These are phyloP conservation scores for Epizoanthus ramosus DNA, from an alignment of 92 coral and sea anemone species.

Conservation along the genomic window DNA sequence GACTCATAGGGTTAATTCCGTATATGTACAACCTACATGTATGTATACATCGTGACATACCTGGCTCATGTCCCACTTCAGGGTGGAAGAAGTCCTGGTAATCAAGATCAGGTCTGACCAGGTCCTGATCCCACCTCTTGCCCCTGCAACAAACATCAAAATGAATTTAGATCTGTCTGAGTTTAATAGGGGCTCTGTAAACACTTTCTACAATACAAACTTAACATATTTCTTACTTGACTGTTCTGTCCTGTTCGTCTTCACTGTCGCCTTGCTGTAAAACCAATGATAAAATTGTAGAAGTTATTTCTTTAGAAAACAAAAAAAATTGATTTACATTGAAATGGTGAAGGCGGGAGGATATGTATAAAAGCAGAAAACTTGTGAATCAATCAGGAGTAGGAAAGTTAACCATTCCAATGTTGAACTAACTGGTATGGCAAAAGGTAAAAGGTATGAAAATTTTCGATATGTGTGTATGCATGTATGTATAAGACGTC, in stretches of 20 bases:
- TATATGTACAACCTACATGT: background rate
- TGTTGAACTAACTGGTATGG: too few species aligned
- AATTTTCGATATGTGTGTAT: too few species aligned
- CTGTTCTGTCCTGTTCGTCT: constrained; percentile 67
- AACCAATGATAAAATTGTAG: background rate
- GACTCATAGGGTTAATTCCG: too few species aligned
- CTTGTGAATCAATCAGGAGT: too few species aligned
- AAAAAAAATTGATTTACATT: too few species aligned
- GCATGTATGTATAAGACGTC: too few species aligned
- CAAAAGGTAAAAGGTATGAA: too few species aligned
- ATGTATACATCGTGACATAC: constrained; percentile 35
- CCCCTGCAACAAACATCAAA: constrained; percentile 50
- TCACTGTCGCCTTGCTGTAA: constrained; percentile 60
- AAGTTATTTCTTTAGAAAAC: too few species aligned
- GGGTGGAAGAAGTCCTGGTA: constrained; percentile 92
- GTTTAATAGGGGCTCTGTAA: background rate
- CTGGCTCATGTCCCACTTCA: constrained; percentile 85
- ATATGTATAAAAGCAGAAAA: too few species aligned
- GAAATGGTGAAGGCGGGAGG: too few species aligned
- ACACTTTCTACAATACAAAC: background rate
- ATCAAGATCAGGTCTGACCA: constrained; percentile 90
- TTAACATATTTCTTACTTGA: constrained; percentile 64
- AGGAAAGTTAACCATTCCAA: too few species aligned
- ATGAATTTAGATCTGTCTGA: too few species aligned
- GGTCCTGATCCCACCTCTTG: constrained; percentile 85